These are phyloP conservation scores for Platygyra sinensis DNA, from an alignment of 64 coral and sea anemone species.

Conservation along the genomic window DNA sequence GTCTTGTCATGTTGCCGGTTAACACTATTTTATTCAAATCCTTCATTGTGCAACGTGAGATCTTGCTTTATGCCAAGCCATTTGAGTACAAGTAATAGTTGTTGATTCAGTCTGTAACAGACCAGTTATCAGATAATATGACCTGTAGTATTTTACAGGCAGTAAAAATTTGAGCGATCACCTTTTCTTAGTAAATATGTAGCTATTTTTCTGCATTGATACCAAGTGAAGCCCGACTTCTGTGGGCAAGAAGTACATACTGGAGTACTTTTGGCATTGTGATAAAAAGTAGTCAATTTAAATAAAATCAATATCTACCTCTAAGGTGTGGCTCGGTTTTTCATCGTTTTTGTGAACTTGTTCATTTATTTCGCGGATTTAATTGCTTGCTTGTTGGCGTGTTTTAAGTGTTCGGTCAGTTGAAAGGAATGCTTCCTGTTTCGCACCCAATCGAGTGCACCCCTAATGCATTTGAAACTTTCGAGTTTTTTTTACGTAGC, in stretches of 20 bases:
- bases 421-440: too few relatives aligned
- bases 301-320: constrained; percentile 2
- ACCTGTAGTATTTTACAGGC: not conserved
- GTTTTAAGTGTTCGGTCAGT: too few relatives aligned
- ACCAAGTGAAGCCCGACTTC: not conserved
- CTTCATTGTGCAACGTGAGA: not conserved
- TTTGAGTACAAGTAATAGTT: not conserved
- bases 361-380: too few relatives aligned
- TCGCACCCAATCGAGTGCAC: too few relatives aligned
- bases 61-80: constrained; percentile 1
- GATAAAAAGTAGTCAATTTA: not conserved
- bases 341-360: too few relatives aligned
- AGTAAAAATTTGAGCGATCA: too few relatives aligned
- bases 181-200: constrained; percentile 21
- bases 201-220: constrained; percentile 44
- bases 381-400: too few relatives aligned
- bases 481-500: too few relatives aligned
- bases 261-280: constrained; percentile 9
- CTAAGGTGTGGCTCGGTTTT: too few relatives aligned
- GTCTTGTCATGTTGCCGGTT: not conserved
- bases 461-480: too few relatives aligned
- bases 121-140: not conserved
- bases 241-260: too few relatives aligned
- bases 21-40: not conserved
- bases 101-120: not conserved